Percentiles rank a stretch among this genome's conserved stretches.
Conservation (phyloP, 2,113 vertebrate species). For the Pithys albifrons region DNA sequence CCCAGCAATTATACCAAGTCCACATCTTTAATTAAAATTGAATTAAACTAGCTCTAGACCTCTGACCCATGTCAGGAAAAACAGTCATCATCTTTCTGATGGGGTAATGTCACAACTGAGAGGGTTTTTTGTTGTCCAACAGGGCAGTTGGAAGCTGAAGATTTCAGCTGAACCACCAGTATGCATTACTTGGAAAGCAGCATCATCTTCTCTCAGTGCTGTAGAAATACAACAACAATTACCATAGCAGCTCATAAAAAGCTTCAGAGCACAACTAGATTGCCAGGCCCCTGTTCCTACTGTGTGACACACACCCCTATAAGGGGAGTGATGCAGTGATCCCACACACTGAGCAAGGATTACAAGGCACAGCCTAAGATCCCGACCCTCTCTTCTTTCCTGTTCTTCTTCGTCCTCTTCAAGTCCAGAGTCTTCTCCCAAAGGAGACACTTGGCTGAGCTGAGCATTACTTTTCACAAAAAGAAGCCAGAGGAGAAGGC, state of each 20-base stretch:
- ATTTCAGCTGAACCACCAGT: neutral
- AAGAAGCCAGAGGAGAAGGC: neutral
- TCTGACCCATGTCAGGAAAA: neutral
- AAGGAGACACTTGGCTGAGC: neutral
- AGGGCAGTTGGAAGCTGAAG: neutral
- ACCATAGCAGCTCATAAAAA: neutral
- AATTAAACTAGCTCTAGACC: neutral
- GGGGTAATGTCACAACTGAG: neutral
- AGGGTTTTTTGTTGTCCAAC: neutral
- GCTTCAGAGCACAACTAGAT: neutral
- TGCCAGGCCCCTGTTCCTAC: neutral
- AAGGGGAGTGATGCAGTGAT: neutral
- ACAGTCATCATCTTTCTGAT: neutral
- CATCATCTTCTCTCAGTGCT: rapidly evolving
- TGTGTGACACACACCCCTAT: neutral
- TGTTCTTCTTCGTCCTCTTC: neutral
- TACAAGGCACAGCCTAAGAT: neutral
- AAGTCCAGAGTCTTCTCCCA: neutral
- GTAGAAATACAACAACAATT: neutral
- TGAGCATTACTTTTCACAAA: neutral
- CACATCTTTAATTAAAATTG: neutral
- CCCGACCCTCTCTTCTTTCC: neutral
- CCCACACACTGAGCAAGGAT: neutral
- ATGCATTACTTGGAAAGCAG: neutral
- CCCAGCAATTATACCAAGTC: neutral